phyloP scores from a whole-genome alignment of 2,888 invertebrate genomes.

The Rotaria sp. region DNA sequence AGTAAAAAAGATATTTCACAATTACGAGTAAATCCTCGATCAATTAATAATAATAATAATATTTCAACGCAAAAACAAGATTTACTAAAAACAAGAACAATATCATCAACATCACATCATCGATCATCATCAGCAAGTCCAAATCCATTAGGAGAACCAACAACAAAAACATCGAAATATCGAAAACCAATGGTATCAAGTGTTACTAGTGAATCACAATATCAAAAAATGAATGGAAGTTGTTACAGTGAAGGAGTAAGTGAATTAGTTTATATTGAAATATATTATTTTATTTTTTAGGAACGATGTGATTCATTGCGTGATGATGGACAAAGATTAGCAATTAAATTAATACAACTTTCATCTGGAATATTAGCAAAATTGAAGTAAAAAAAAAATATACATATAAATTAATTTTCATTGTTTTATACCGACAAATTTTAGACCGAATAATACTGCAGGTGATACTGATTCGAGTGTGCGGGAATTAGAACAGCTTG shows the following conservation, averaged over 20 bases:
- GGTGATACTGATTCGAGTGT: background rate
- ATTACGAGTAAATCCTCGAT: background rate
- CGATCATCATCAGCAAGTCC: slow-evolving; percentile 29
- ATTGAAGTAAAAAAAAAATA: background rate
- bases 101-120: background rate
- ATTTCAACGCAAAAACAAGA: background rate
- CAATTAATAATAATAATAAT: background rate
- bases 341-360: slow-evolving; percentile 20
- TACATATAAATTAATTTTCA: no score
- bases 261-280: no score
- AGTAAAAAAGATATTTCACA: background rate
- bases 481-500: slow-evolving; percentile 7
- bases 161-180: background rate
- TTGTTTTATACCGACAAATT: background rate
- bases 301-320: slow-evolving; percentile 22
- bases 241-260: background rate
- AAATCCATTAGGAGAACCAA: background rate
- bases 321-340: slow-evolving; percentile 13
- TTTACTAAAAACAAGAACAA: background rate
- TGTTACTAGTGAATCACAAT: background rate
- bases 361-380: slow-evolving; percentile 8
- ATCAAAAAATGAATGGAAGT: background rate
- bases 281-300: background rate
- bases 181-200: background rate
- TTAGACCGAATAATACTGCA: background rate